Base-by-base conservation (phyloP, 2,113 vertebrate genomes). In the Brienomyrus longianalis region DNA sequence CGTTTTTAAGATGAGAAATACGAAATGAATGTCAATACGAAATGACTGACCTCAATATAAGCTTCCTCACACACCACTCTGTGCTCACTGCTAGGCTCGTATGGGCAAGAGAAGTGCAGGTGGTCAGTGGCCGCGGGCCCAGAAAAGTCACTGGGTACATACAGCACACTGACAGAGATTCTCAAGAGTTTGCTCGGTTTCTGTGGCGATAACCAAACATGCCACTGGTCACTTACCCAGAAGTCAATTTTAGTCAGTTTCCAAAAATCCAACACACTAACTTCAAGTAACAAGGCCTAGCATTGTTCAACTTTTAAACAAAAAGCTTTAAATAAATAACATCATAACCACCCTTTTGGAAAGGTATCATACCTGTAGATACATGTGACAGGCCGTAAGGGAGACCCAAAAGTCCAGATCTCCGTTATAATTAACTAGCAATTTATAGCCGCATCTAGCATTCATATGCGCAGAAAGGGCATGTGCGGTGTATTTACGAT, bases 361-460 rank as follows among this genome's bases (percentile, higher is more conserved):
- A 43, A 45, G 21, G 2, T 43, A 23, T 85, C 83, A 50, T 80
- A 90, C 89, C 89, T 90, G 47, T 19, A 87, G 39, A 88, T 90
- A 90, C 48, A 90, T 23, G 70, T 90, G 89, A 70, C 89, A 90
- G 66, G 85, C 89, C 7, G 39, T 74, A 3, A 90, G 23, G 13
- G 89, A 90, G 3, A 19, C 70, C 15, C 56, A 50, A 4, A 90
- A 23, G 5, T 88, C 85, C 66, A 90, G 27, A 8, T 11, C 89
- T 54, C 89, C 89, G 31, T 66, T 88, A 48, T 87, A 83, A n/a
- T 88, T 90, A 70, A 13, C 47, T 62, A 45, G 84, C 50, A 48
- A 66, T 39, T 90, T 90, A 52, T 90, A 90, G 9, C 89, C 89
- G 77, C 89, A 90, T 39, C 11, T 90, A 50, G 85, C 86, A 23